Conservation (phyloP, 1,140 invertebrate genomes). For the Drosophila pandora region DNA sequence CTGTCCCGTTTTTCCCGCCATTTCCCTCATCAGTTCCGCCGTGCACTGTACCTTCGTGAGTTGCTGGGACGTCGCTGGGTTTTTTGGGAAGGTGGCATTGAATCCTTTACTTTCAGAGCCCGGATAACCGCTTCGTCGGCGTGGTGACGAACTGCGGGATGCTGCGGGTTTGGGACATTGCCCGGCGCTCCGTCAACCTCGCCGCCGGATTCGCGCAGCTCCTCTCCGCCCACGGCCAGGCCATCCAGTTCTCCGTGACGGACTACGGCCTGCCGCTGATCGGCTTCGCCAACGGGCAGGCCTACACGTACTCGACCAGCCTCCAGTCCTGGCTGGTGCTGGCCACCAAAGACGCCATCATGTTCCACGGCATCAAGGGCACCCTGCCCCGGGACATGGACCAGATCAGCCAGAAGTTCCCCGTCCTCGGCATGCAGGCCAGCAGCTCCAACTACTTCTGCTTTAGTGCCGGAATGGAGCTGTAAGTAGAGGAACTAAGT, state of each 20-base stretch:
- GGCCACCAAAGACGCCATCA: slow-evolving; percentile 77
- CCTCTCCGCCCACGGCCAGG: slow-evolving; percentile 56
- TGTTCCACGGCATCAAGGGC: slow-evolving; percentile 70
- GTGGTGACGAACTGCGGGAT: slow-evolving; percentile 75
- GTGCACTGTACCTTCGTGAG: slow-evolving; percentile 80
- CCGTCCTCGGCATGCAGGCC: slow-evolving; percentile 75
- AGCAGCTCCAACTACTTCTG: slow-evolving; percentile 64
- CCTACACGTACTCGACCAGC: slow-evolving; percentile 71
- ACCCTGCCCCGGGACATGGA: slow-evolving; percentile 73
- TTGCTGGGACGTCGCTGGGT: neutral
- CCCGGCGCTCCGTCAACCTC: slow-evolving; percentile 34
- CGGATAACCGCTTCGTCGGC: slow-evolving; percentile 67
- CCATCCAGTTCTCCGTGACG: slow-evolving; percentile 72
- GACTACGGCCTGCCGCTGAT: slow-evolving; percentile 77
- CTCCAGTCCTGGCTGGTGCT: slow-evolving; percentile 78
- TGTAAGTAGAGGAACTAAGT: slow-evolving; percentile 50
- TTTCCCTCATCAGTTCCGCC: slow-evolving; percentile 62
- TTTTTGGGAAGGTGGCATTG: neutral
- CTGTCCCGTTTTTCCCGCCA: slow-evolving; percentile 68
- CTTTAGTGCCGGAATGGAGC: slow-evolving; percentile 59
- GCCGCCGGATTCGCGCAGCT: slow-evolving; percentile 68
- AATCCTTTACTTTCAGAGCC: slow-evolving; percentile 46
- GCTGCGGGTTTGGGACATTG: slow-evolving; percentile 76
- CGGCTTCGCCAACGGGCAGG: slow-evolving; percentile 69
- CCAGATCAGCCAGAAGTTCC: slow-evolving; percentile 63